phyloP scores from a whole-genome alignment of 1,140 invertebrate genomes.

The Drosophila parvula region DNA sequence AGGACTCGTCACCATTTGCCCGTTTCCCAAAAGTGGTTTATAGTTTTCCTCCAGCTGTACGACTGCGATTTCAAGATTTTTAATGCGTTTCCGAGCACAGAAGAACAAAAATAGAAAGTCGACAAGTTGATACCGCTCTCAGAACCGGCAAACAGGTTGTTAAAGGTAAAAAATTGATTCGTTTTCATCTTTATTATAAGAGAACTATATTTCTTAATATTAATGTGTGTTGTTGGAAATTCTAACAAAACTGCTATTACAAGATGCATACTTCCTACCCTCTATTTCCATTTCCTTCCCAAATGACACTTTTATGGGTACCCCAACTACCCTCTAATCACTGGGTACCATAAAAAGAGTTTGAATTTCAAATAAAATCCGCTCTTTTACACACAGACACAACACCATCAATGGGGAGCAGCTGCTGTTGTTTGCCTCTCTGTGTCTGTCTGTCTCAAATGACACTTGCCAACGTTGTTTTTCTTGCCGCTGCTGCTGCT shows the following conservation, averaged over 20 bases:
- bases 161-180: no score
- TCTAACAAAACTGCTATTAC: neutral
- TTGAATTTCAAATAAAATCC: constrained; percentile 53
- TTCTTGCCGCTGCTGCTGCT: constrained; percentile 41
- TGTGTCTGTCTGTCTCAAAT: constrained; percentile 68
- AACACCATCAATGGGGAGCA: constrained; percentile 28
- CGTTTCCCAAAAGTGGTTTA: constrained; percentile 25
- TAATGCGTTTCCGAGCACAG: constrained; percentile 7
- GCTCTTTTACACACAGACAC: constrained; percentile 21
- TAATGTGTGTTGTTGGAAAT: neutral
- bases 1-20: neutral
- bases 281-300: constrained; percentile 4
- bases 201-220: neutral
- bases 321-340: constrained; percentile 27
- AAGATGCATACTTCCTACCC: neutral
- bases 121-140: constrained; percentile 15
- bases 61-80: constrained; percentile 26
- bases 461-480: constrained; percentile 67
- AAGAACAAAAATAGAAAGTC: neutral
- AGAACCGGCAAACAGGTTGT: neutral
- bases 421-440: constrained; percentile 40
- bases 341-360: constrained; percentile 47
- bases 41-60: constrained; percentile 34
- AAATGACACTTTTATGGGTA: constrained; percentile 8
- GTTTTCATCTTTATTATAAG: neutral